Evolutionary conservation across 2,113 vertebrate genomes (phyloP), one percentile per base, ranked within the genome.

Genomic region (Tiliqua scincoides): DNA sequence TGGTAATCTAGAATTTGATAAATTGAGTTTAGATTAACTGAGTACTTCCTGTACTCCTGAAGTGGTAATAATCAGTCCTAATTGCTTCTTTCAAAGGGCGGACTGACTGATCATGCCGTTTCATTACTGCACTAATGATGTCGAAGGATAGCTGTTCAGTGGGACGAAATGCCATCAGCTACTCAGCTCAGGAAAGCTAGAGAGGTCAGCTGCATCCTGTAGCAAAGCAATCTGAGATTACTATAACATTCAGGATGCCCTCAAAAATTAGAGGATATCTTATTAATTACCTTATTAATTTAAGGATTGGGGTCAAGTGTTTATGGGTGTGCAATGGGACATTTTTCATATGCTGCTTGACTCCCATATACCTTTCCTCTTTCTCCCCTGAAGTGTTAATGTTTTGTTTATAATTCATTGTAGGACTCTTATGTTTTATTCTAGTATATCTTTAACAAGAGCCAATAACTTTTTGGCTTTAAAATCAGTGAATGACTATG

Each of bases 101-200:
- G 88, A 79, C 91, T 89, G 92, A 93, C 90, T 87, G 90, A 93
- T 95, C 81, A 82, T 59, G 62, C 40, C 54, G 89, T 82, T 94
- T 94, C 80, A 90, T 95, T 91, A 93, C 57, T 88, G 85, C 72
- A 63, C 79, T 94, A 92, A 92, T 88, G 75, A 93, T 70, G 79
- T 89, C 91, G 88, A 88, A 85, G 91, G 86, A 90, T 52, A 92
- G 71, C 90, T 89, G 79, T 40, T 77, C 73, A 30, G 40, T 83
- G 77, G 90, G 73, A 85, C 68, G 88, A 87, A 91, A 79, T 89
- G 79, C 88, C 85, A 93, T 43, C 84, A 67, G 87, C 89, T 92
- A 90, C 93, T 91, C 91, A 4, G 18, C 78, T 92, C 17, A 80
- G 48, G 94, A 94, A 93, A 79, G 79, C 75, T 32, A 89, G 84